A percentile compares a stretch with the other conserved stretches of the same genome.
phyloP scores from a whole-genome alignment of 2,797 vertebrate species.

The Nasua narica region DNA sequence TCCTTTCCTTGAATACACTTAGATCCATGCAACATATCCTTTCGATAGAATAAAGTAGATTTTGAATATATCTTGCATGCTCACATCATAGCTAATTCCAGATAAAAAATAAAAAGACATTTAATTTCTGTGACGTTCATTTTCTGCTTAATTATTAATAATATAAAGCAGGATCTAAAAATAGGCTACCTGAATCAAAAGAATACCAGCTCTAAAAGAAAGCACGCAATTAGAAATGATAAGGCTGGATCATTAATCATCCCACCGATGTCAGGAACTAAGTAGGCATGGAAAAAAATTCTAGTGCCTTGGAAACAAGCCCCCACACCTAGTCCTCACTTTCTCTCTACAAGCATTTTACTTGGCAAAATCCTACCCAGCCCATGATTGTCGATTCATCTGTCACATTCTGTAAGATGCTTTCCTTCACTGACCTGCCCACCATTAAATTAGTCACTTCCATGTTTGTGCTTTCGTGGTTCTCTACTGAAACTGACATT shows the following conservation, averaged over 20 bases:
- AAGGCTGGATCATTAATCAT: background rate
- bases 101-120: background rate
- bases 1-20: background rate
- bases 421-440: background rate
- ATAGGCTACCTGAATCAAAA: background rate
- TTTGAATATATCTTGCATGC: background rate
- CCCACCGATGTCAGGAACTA: background rate
- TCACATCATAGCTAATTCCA: background rate
- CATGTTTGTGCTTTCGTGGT: background rate
- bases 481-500: background rate
- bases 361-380: background rate
- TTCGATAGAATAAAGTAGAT: background rate
- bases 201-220: background rate
- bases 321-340: background rate
- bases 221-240: background rate
- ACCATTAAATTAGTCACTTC: background rate
- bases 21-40: background rate
- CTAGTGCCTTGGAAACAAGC: background rate
- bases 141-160: background rate
- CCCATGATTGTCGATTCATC: background rate
- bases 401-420: background rate
- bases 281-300: background rate
- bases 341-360: background rate
- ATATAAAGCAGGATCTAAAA: background rate
- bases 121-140: background rate